A percentile compares a stretch with the other conserved stretches of the same genome.
Conservation (phyloP, 2,888 invertebrate genomes). For the Alcis repandata region DNA sequence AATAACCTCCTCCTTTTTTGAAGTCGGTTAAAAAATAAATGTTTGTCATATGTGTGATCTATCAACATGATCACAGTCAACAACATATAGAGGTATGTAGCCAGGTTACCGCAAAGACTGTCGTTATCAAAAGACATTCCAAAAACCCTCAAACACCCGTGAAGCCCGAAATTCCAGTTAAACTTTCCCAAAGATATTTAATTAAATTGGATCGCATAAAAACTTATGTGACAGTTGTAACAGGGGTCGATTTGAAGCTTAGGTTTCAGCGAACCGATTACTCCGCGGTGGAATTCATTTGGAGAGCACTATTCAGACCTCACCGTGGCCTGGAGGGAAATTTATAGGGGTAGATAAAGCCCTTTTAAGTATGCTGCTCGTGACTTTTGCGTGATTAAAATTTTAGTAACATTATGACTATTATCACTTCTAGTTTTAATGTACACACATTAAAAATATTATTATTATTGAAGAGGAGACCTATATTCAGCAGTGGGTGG, state of each 20-base stretch:
- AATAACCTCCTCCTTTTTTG: no score
- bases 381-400: conserved; percentile 38
- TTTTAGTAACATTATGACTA: conserved; percentile 15
- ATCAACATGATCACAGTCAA: neutral
- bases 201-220: conserved; percentile 46
- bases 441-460: neutral
- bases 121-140: conserved; percentile 17
- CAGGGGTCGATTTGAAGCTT: conserved; percentile 41
- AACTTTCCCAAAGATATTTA: conserved; percentile 44
- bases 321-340: conserved; percentile 36
- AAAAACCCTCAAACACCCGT: conserved; percentile 30
- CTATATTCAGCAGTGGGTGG: no score
- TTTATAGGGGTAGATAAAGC: conserved; percentile 42
- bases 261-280: conserved; percentile 42
- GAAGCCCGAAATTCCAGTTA: conserved; percentile 31
- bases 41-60: no score
- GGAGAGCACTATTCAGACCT: conserved; percentile 25
- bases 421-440: neutral
- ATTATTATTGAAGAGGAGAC: no score
- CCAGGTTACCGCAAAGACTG: conserved; percentile 7
- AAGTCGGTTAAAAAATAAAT: no score
- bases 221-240: conserved; percentile 47
- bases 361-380: conserved; percentile 31
- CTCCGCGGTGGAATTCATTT: conserved; percentile 43
- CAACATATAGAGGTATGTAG: neutral